Conservation (phyloP, 1,140 invertebrate species). For the Hyles vespertilio region DNA sequence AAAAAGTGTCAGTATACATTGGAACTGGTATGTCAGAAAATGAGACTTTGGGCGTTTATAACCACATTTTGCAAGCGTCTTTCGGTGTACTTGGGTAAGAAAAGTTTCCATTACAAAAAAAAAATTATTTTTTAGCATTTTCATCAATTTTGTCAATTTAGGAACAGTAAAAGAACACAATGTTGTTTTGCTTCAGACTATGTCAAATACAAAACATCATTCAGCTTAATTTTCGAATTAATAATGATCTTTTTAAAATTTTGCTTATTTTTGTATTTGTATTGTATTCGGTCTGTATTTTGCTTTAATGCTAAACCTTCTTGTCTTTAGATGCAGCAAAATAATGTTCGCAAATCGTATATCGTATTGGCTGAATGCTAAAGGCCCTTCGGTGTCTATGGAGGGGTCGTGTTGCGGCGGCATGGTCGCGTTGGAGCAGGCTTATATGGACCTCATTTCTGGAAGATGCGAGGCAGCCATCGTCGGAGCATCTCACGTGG, state of each 20-base stretch:
- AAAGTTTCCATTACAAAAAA: not conserved
- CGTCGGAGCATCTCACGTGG: slow-evolving; percentile 88
- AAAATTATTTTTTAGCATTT: no score
- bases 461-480: slow-evolving; percentile 90
- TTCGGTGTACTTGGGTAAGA: slow-evolving; percentile 35
- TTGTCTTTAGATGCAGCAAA: slow-evolving; percentile 78
- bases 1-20: slow-evolving; percentile 39
- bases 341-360: slow-evolving; percentile 93
- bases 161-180: not conserved
- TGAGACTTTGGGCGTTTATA: slow-evolving; percentile 33
- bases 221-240: not conserved
- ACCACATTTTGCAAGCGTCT: slow-evolving; percentile 19
- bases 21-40: slow-evolving; percentile 41
- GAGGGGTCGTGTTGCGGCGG: slow-evolving; percentile 95
- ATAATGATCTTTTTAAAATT: not conserved
- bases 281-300: not conserved
- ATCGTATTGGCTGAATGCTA: slow-evolving; percentile 82
- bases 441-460: slow-evolving; percentile 82
- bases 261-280: not conserved
- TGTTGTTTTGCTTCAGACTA: not conserved
- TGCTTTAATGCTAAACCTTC: not conserved
- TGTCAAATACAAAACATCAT: not conserved
- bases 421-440: slow-evolving; percentile 88
- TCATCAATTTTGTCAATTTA: no score
- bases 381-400: slow-evolving; percentile 86